Percentiles rank a stretch among this genome's conserved stretches.
phyloP scores from a whole-genome alignment of 2,113 vertebrate species.

The Aviceda subcristata region DNA sequence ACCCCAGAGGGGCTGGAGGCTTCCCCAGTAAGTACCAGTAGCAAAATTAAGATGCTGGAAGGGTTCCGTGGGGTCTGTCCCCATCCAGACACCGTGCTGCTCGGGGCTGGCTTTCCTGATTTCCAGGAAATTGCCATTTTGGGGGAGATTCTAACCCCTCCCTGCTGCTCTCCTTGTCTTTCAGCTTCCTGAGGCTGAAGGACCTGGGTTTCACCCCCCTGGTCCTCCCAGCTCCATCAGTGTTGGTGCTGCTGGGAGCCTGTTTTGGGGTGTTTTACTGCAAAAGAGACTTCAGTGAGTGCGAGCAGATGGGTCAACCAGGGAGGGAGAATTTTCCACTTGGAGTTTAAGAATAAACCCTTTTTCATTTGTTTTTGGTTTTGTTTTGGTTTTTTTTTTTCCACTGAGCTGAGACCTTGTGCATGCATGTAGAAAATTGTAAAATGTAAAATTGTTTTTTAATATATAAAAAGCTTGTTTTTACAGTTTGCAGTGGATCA shows the following conservation, averaged over 20 bases:
- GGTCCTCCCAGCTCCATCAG: not conserved
- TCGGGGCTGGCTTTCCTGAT: not conserved
- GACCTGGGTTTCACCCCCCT: not conserved
- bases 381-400: not conserved
- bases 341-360: not conserved
- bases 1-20: not conserved
- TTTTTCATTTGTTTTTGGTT: not conserved
- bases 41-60: not conserved
- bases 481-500: slow-evolving; percentile 73
- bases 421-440: slow-evolving; percentile 80
- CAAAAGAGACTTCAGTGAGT: not conserved
- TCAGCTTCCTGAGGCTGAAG: not conserved
- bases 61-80: not conserved
- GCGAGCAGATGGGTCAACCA: not conserved
- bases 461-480: slow-evolving; percentile 77
- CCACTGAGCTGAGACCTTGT: slow-evolving; percentile 60
- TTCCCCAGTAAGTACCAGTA: not conserved
- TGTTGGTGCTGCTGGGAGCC: not conserved
- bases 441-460: slow-evolving; percentile 77
- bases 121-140: not conserved
- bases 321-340: not conserved
- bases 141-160: not conserved
- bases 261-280: not conserved
- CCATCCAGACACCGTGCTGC: not conserved
- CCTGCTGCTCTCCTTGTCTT: not conserved